phyloP scores from a whole-genome alignment of 2,113 vertebrate species.

The Xiphophorus maculatus region DNA sequence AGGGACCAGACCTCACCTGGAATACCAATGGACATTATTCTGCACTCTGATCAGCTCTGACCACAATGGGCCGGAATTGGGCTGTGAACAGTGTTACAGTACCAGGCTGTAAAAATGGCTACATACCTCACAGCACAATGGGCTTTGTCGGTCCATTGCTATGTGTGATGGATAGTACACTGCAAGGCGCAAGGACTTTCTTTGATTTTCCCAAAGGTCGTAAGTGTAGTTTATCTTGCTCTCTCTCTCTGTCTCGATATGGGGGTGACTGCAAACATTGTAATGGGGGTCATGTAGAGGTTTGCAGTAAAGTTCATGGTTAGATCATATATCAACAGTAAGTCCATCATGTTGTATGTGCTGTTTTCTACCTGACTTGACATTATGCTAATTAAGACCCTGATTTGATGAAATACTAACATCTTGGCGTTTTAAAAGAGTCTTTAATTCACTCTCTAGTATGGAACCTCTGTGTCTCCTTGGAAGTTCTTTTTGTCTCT shows the following conservation, averaged over 20 bases:
- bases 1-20: slow-evolving; percentile 41
- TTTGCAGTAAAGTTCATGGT: slow-evolving; percentile 49
- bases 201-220: slow-evolving; percentile 56
- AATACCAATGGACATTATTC: slow-evolving; percentile 61
- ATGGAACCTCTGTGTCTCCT: neutral
- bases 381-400: neutral
- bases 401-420: too few species aligned
- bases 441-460: neutral
- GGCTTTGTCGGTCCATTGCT: slow-evolving; percentile 26
- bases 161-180: slow-evolving; percentile 33
- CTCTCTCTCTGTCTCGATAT: neutral
- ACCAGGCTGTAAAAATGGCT: slow-evolving; percentile 36
- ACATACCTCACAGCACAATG: slow-evolving; percentile 30
- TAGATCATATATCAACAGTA: slow-evolving; percentile 30
- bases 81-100: slow-evolving; percentile 35
- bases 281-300: slow-evolving; percentile 39
- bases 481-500: neutral
- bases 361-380: neutral
- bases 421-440: too few species aligned
- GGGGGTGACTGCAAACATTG: slow-evolving; percentile 39
- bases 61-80: slow-evolving; percentile 7
- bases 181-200: slow-evolving; percentile 43
- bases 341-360: neutral
- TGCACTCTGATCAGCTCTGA: slow-evolving; percentile 31
- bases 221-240: slow-evolving; percentile 2